Evolutionary conservation across 53 echinoderm and acorn worm species (phyloP), one percentile per base, ranked within the genome.

Genomic region (Echinometra lucunter): DNA sequence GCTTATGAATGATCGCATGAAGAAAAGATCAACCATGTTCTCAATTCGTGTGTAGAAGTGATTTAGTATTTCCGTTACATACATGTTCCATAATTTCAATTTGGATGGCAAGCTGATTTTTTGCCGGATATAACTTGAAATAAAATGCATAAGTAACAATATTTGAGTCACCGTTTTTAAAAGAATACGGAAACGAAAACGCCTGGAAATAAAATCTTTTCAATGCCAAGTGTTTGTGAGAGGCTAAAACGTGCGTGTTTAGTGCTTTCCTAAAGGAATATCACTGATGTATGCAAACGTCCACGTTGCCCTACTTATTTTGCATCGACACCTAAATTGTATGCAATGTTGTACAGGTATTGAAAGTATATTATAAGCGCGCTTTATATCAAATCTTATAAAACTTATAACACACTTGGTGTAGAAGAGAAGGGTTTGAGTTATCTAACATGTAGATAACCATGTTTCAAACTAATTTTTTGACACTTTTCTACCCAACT

Each of bases 161-260:
- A 85, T 85, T 85, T 85, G 85, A 85, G 47, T 85, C 85, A 85
- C 85, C 85, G 23, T 42, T 42, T 78, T 78, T 40, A 78, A 78
- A 78, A 40, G 78, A 78, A 78, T 78, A 78, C 78, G 78, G 78
- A 78, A 78, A 35, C 28, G 78, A 78, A 78, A 40, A 40, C 38
- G 42, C 78, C 78, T 78, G 38, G 42, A 78, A 38, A 42, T 78
- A 16, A 78, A 38, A 78, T 42, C 78, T 78, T 12, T 78, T 78
- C 78, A 78, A 78, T 78, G 78, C 42, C 78, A 35, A 40, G 16
- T 21, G 21, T 38, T 78, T 85, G 44, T 85, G 85, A 85, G 30
- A 85, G n/a, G 28, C 3, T 47, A 47, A n/a, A 85, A 85, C 21
- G 49, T 19, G 23, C 81, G 40, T 15, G 81, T 40, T 72, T 35